Base-by-base conservation (phyloP, 2,113 vertebrate genomes). In the Plecotus auritus region DNA sequence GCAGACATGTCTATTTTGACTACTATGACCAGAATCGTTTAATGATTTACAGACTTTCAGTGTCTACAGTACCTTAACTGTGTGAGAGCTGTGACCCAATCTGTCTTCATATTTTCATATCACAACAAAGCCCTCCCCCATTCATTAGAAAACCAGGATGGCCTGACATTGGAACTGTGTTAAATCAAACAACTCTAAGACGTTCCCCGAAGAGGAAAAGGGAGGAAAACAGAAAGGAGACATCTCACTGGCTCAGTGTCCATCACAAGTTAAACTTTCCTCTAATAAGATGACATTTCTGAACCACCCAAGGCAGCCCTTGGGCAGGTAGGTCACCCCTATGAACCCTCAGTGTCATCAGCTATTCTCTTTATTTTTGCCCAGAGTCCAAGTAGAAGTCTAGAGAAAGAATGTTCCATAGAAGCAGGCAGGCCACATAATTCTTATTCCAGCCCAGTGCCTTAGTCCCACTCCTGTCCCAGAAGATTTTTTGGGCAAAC, bases 11-110 rank as follows among this genome's bases (percentile, higher is more conserved):
- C 97, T 98, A 98, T 98, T 98, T 98, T 98, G 98, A 98, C 98
- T 97, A 96, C 90, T 74, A 94, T 96, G 42, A 90, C 83, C 93
- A 95, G 96, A 98, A 98, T 97, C 95, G 93, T 97, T 97, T 98
- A 97, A 98, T 98, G 97, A 98, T 98, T 98, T 97, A 98, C 97
- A 98, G 98, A 98, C 97, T 92, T 98, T 98, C 97, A 74, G 95
- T 96, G 93, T 98, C 97, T 97, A 94, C 97, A 86, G 91, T 80
- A 97, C 94, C 66, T 96, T 93, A 97, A 95, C 85, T 94, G 42
- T 96, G 97, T 94, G 97, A 97, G 97, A 97, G 96, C 70, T 93
- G 51, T 78, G 96, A 93, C 91, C 97, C 59, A 96, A 97, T 95
- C 98, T 96, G 97, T 95, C 94, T 97, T 97, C 95, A 88, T 59